Evolutionary conservation across 2,113 vertebrate species (phyloP).

Genomic region (Semnornis frantzii): DNA sequence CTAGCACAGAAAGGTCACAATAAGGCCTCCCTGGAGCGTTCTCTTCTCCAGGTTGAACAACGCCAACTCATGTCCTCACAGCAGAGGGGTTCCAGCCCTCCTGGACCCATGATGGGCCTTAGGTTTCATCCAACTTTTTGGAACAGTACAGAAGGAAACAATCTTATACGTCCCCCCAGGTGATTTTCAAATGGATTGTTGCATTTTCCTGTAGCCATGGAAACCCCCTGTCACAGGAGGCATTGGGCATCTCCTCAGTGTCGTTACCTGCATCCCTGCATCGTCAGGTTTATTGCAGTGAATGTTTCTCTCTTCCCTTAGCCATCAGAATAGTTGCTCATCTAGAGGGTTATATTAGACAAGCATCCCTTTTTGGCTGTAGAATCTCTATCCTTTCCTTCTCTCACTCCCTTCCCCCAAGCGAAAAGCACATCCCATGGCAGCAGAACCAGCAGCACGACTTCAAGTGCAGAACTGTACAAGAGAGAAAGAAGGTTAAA

Average conservation of each 20-base stretch:
- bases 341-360: background rate
- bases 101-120: background rate
- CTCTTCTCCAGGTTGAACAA: too few species aligned
- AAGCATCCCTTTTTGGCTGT: background rate
- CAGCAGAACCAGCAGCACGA: background rate
- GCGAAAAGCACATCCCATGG: background rate
- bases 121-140: background rate
- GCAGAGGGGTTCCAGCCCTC: background rate
- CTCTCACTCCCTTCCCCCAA: background rate
- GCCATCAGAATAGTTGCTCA: background rate
- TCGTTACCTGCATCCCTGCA: rapidly evolving
- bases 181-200: background rate
- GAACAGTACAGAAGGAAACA: background rate
- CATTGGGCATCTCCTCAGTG: too few species aligned
- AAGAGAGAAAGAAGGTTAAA: slow-evolving; percentile 46
- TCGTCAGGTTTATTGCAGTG: background rate
- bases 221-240: background rate
- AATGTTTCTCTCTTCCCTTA: background rate
- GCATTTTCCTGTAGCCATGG: background rate
- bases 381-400: background rate
- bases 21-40: too few species aligned
- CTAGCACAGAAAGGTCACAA: too few species aligned
- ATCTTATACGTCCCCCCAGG: rapidly evolving
- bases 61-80: too few species aligned
- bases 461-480: background rate